Evolutionary conservation across 1,140 invertebrate species (phyloP).

Genomic region (Agrypnia vestita): DNA sequence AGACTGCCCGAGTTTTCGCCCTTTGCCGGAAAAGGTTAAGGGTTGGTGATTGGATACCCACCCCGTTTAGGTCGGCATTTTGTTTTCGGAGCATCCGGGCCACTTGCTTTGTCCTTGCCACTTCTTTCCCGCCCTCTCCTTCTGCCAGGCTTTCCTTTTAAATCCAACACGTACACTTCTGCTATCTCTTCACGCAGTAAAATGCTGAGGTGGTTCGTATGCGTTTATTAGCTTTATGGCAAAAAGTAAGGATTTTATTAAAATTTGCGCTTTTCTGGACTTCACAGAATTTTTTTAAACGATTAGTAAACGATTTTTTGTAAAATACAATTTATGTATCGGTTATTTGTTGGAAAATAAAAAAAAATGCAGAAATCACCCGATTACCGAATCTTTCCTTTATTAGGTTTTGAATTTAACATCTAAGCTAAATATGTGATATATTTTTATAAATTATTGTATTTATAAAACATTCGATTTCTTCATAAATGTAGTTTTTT

Average conservation of each 20-base stretch:
- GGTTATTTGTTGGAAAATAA: neutral
- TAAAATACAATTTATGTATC: neutral
- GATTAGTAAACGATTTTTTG: too few relatives aligned
- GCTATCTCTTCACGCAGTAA: conserved; percentile 15
- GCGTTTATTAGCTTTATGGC: neutral
- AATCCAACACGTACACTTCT: conserved; percentile 34
- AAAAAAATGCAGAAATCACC: too few relatives aligned
- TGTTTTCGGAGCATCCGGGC: conserved; percentile 41
- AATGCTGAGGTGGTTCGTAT: neutral
- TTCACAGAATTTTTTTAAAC: too few relatives aligned
- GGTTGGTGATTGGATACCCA: conserved; percentile 1
- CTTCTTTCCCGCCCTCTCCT: conserved; percentile 7
- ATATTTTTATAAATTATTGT: too few relatives aligned
- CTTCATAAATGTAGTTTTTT: too few relatives aligned
- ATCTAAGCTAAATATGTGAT: too few relatives aligned
- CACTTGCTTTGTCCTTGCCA: conserved; percentile 48
- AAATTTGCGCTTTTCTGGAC: too few relatives aligned
- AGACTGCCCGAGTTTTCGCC: conserved; percentile 9
- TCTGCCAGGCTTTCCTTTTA: conserved; percentile 22
- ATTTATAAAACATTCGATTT: too few relatives aligned
- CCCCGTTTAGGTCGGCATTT: conserved; percentile 14
- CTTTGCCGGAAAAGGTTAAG: conserved; percentile 1
- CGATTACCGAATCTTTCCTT: too few relatives aligned
- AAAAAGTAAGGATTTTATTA: neutral
- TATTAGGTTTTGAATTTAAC: too few relatives aligned